These are phyloP conservation scores for Autographa pulchrina DNA, from an alignment of 2,888 invertebrate genomes.

Conservation along the genomic window DNA sequence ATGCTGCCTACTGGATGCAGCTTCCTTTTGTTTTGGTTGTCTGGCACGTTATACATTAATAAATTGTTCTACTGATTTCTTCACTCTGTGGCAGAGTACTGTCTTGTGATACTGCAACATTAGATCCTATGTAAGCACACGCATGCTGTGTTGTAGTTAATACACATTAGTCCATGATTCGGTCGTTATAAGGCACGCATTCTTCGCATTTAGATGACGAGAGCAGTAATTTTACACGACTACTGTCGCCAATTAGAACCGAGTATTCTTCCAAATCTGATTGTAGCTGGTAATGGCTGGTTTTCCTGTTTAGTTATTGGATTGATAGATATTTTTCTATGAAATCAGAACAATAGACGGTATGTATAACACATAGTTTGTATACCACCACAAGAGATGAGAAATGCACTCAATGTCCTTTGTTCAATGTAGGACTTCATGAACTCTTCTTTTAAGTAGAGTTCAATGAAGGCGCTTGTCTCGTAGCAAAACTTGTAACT, in stretches of 20 bases:
- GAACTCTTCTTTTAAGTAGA: background rate
- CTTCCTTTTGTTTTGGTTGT: background rate
- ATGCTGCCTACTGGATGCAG: background rate
- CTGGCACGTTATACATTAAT: background rate
- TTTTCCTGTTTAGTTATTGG: background rate
- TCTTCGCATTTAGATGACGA: constrained; percentile 2
- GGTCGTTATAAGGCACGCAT: background rate
- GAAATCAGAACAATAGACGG: too few species aligned
- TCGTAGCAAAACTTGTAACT: background rate
- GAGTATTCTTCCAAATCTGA: background rate
- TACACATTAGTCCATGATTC: constrained; percentile 4
- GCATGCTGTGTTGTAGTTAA: background rate
- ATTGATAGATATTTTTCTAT: background rate
- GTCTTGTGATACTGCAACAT: background rate
- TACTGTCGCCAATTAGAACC: background rate
- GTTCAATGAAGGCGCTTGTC: background rate
- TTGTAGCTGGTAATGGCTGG: background rate
- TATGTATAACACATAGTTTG: background rate
- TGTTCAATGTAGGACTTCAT: background rate
- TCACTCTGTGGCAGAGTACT: background rate
- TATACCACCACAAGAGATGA: background rate
- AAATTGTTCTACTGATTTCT: background rate
- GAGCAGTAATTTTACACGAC: background rate
- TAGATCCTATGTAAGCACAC: background rate
- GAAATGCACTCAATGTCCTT: background rate